Evolutionary conservation across 2,797 vertebrate species (phyloP).

Genomic region (Orientallactaga sibirica): DNA sequence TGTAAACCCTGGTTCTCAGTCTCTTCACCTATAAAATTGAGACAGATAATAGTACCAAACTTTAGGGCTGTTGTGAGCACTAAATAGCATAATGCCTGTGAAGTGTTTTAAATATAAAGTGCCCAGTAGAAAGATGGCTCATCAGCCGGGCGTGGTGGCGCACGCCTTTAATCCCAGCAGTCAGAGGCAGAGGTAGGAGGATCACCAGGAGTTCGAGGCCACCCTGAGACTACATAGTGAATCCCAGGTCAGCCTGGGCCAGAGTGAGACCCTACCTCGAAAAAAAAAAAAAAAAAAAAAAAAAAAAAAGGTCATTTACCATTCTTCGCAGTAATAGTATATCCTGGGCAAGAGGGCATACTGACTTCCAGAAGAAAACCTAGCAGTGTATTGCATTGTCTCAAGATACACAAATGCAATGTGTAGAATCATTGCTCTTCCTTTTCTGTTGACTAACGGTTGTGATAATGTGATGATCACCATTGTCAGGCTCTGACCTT

Average conservation of each 20-base stretch:
- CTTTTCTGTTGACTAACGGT: neutral
- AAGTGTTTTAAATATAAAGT: neutral
- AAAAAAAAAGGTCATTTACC: neutral
- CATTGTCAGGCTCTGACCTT: neutral
- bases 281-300: too few species aligned
- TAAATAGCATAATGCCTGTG: neutral
- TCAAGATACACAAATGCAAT: neutral
- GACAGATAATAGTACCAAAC: neutral
- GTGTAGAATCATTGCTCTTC: neutral
- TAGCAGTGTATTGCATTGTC: neutral
- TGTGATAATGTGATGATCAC: neutral
- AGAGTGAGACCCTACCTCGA: too few species aligned
- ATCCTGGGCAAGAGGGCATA: neutral
- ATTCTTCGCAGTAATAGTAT: neutral
- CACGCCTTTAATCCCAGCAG: too few species aligned
- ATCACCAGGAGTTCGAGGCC: too few species aligned
- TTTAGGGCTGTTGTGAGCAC: neutral
- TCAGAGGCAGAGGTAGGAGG: too few species aligned
- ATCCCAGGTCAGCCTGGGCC: too few species aligned
- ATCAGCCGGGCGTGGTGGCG: too few species aligned
- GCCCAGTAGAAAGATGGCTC: neutral
- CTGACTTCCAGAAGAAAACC: constrained; percentile 20
- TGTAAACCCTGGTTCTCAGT: neutral
- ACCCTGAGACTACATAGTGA: too few species aligned
- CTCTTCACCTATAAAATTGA: constrained; percentile 1